A percentile compares a stretch with the other conserved stretches of the same genome.
Evolutionary conservation across 2,113 vertebrate genomes (phyloP).

Genomic region (Perca schrenkii): DNA sequence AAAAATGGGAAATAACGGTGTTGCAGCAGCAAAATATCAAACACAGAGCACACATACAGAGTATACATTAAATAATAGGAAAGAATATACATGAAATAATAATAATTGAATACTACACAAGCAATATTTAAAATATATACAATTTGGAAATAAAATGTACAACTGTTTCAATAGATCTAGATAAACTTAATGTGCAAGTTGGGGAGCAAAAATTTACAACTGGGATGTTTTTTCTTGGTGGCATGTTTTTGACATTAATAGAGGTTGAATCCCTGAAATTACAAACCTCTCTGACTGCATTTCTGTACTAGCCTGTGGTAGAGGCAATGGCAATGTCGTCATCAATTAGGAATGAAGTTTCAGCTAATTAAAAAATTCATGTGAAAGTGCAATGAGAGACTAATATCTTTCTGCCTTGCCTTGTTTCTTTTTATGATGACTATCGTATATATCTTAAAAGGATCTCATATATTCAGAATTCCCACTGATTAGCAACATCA

Average conservation of each 20-base stretch:
- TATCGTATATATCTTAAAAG: background rate
- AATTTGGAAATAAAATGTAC: no score
- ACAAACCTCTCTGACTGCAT: constrained; percentile 12
- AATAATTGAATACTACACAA: no score
- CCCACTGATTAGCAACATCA: background rate
- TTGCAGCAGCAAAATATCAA: no score
- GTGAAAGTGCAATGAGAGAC: constrained; percentile 23
- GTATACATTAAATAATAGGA: no score
- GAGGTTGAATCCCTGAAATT: background rate
- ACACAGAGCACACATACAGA: no score
- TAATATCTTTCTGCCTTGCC: background rate
- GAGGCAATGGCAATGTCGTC: background rate
- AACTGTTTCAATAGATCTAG: no score
- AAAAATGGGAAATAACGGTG: no score
- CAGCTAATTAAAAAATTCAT: constrained; percentile 50
- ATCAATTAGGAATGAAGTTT: constrained; percentile 49
- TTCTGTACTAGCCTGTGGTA: background rate
- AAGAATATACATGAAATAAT: no score
- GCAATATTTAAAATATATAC: no score
- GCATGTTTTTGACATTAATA: background rate
- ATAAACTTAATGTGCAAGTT: no score
- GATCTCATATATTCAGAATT: background rate
- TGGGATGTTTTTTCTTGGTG: background rate
- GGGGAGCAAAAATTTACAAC: no score
- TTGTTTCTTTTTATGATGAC: background rate